Percentiles rank a stretch among this genome's conserved stretches.
phyloP scores from a whole-genome alignment of 2,888 invertebrate species.

The Andrena camellia region DNA sequence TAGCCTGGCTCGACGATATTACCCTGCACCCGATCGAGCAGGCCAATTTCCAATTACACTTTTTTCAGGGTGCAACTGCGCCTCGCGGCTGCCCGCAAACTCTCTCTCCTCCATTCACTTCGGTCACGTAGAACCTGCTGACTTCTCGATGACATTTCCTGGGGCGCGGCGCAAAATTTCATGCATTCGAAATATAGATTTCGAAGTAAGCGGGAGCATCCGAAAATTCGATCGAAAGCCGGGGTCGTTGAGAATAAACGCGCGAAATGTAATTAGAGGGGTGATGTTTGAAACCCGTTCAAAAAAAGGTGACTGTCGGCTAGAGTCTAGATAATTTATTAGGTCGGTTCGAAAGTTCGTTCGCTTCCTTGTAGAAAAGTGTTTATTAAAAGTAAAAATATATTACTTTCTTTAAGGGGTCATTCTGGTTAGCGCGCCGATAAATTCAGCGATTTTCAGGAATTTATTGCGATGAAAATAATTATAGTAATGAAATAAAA shows the following conservation, averaged over 20 bases:
- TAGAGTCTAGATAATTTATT: no score
- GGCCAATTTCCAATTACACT: constrained; percentile 50
- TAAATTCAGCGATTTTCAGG: no score
- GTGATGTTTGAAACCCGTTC: no score
- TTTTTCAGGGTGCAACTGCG: constrained; percentile 20
- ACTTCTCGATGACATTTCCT: neutral
- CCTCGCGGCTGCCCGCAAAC: constrained; percentile 6
- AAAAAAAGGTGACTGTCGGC: no score
- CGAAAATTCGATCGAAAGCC: neutral
- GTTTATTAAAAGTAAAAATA: no score
- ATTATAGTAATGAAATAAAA: no score
- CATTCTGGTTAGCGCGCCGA: no score
- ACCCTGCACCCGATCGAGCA: constrained; percentile 35
- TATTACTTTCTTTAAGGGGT: no score
- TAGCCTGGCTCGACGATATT: constrained; percentile 30
- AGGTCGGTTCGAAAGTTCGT: no score
- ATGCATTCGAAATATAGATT: neutral
- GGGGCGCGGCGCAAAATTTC: neutral
- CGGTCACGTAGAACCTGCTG: neutral
- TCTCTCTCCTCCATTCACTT: neutral
- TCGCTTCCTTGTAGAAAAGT: no score
- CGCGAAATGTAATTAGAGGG: no score
- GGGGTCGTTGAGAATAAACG: neutral
- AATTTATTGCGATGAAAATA: no score
- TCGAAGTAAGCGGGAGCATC: neutral